Evolutionary conservation across 2,888 invertebrate genomes (phyloP).

Genomic region (Spisula solida): DNA sequence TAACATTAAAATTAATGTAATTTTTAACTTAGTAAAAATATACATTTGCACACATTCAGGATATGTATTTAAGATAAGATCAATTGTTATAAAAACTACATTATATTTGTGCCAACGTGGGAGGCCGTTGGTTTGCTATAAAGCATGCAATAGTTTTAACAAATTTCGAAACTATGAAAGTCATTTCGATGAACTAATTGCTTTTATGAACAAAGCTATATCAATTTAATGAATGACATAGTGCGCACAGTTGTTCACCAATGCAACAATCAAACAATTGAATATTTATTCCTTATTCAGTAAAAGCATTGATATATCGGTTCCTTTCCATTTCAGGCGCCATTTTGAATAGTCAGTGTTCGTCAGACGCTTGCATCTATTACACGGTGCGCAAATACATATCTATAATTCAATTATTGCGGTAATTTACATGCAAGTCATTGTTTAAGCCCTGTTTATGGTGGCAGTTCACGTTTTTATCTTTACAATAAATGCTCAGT

Average conservation of each 20-base stretch:
- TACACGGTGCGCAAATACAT: neutral
- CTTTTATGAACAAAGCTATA: neutral
- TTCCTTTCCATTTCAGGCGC: neutral
- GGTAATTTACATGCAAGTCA: neutral
- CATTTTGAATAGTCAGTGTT: neutral
- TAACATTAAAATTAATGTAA: no score
- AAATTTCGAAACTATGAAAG: neutral
- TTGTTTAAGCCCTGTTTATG: neutral
- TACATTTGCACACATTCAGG: neutral
- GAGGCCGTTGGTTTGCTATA: neutral
- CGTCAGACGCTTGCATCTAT: conserved; percentile 16
- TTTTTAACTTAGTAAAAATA: neutral
- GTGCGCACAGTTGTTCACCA: neutral
- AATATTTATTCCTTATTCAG: no score
- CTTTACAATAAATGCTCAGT: neutral
- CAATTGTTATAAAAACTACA: neutral
- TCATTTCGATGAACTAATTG: neutral
- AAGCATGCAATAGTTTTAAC: neutral
- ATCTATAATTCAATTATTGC: conserved; percentile 8
- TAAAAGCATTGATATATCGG: no score
- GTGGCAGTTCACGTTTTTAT: neutral
- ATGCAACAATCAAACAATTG: neutral
- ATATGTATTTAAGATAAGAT: conserved; percentile 10
- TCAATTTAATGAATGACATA: neutral
- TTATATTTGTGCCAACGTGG: neutral